Base-by-base conservation (phyloP, 1,140 invertebrate species). In the Lamellibrachia luymesi region DNA sequence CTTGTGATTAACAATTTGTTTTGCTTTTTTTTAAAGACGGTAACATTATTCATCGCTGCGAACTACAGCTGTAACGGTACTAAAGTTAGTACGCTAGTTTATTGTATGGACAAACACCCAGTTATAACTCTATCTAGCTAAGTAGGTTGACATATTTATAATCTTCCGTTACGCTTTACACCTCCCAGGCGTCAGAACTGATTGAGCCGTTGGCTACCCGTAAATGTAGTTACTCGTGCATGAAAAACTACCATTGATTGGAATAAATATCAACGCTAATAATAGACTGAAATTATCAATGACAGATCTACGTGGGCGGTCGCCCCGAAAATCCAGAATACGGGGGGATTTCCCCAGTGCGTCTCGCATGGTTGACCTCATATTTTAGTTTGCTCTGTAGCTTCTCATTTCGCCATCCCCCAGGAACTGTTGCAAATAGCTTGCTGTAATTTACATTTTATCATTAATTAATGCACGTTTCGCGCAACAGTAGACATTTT, bases 371-470 rank as follows among this genome's bases (percentile, higher is more conserved):
- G 25, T 80, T 80, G 64, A 80, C 64, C 64, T 10, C 25, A 0
- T 80, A 80, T 80, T 80, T 80, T 91, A 25, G 4, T 13, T 91
- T 91, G 50, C 50, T 91, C 90, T 51, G 50, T 51, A 91, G 38
- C 90, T 10, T 91, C 50, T 91, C 50, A 91, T 91, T n/a, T 91
- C 50, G 17, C 13, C 38, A n/a, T 91, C 50, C 6, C 49, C 4
- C 90, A 91, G 38, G 25, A 91, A 91, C 50, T n/a, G 38, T 91
- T 50, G 49, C 50, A 91, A 91, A 91, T 91, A 49, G 50, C 7
- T 50, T n/a, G 50, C 38, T 13, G 27, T 91, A 50, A 91, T 91
- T 91, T 91, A 51, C 49, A 50, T 91, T 91, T 51, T 49, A 50
- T 91, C 38, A 91, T 50, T 91, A 91, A 91, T 91, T 50, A 51